phyloP scores from a whole-genome alignment of 2,113 vertebrate species.

The Alexandromys fortis region DNA sequence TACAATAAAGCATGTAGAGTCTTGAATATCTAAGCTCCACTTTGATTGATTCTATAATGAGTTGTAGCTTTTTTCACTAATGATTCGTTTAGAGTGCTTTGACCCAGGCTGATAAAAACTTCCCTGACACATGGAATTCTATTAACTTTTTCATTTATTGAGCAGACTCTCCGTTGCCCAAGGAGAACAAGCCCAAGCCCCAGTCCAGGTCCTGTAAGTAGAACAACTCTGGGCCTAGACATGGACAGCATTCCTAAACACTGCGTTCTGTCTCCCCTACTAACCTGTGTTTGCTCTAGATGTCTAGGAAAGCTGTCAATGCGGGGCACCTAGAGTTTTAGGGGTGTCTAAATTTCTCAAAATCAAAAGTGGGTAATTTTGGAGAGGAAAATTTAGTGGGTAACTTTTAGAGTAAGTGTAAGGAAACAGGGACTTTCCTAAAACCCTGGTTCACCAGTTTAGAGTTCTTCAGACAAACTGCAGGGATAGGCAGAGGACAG shows the following conservation, averaged over 20 bases:
- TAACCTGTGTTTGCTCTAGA: neutral
- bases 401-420: neutral
- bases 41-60: constrained; percentile 28
- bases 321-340: neutral
- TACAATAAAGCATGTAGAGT: constrained; percentile 14
- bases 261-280: neutral
- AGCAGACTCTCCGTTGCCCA: neutral
- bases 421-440: neutral
- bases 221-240: neutral
- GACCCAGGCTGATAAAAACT: neutral
- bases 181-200: neutral
- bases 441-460: neutral
- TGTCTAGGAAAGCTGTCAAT: neutral
- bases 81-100: constrained; percentile 20
- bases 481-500: neutral
- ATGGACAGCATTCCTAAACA: neutral
- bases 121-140: neutral
- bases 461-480: neutral
- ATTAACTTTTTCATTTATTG: constrained; percentile 8
- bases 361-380: constrained; percentile 16
- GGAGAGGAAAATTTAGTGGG: neutral
- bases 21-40: neutral
- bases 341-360: neutral
- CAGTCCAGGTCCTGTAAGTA: neutral
- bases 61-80: neutral